Evolutionary conservation across 2,113 vertebrate species (phyloP).

Genomic region (Chionodraco myersi): DNA sequence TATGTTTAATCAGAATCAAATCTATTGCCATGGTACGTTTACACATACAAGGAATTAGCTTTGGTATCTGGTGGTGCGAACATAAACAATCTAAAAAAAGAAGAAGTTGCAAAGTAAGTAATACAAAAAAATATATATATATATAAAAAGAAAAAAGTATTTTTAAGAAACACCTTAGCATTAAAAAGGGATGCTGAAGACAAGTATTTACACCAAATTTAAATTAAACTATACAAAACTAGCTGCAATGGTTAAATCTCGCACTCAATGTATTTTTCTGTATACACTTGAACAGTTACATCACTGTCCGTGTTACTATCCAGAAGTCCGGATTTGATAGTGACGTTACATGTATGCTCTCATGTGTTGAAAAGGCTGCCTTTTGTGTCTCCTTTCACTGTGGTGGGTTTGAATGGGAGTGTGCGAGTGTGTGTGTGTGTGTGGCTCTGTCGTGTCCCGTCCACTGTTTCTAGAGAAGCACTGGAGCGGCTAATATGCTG

Average conservation of each 20-base stretch:
- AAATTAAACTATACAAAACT: too few relatives aligned
- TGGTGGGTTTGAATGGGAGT: constrained; percentile 26
- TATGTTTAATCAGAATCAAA: background rate
- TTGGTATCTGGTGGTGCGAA: too few relatives aligned
- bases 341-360: constrained; percentile 22
- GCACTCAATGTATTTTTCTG: background rate
- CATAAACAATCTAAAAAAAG: too few relatives aligned
- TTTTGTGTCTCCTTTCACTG: constrained; percentile 27
- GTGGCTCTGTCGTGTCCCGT: constrained; percentile 47
- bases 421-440: constrained; percentile 22
- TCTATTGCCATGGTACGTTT: too few relatives aligned
- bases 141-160: too few relatives aligned
- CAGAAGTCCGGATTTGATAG: constrained; percentile 7
- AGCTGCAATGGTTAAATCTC: too few relatives aligned
- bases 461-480: constrained; percentile 63
- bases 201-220: too few relatives aligned
- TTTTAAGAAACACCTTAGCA: too few relatives aligned
- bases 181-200: too few relatives aligned
- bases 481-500: constrained; percentile 71
- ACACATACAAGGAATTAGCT: too few relatives aligned
- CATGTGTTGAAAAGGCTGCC: constrained; percentile 39
- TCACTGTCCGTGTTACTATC: constrained; percentile 3
- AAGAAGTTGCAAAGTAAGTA: too few relatives aligned
- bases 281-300: constrained; percentile 10
- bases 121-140: too few relatives aligned